These are phyloP conservation scores for Andrena hattorfiana DNA, from an alignment of 2,888 invertebrate genomes.

Conservation along the genomic window DNA sequence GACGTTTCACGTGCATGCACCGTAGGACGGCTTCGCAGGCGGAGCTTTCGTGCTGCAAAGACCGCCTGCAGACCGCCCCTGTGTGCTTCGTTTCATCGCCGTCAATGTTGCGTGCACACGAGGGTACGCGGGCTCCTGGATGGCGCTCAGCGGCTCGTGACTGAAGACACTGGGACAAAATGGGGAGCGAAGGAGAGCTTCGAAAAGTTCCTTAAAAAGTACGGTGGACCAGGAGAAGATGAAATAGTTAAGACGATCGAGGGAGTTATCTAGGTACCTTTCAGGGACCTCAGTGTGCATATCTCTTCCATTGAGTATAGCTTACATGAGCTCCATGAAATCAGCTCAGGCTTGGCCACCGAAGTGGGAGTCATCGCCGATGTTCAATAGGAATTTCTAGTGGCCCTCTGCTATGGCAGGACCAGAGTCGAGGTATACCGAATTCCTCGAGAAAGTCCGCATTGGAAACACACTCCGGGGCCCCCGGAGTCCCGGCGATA, in stretches of 20 bases:
- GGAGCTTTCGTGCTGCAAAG: constrained; percentile 80
- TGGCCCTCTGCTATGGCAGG: background rate
- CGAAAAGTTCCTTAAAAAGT: too few relatives aligned
- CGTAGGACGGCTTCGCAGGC: constrained; percentile 74
- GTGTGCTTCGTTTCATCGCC: constrained; percentile 68
- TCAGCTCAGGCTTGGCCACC: background rate
- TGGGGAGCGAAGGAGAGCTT: too few relatives aligned
- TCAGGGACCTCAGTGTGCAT: background rate
- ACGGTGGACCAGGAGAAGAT: too few relatives aligned
- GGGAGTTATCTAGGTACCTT: too few relatives aligned
- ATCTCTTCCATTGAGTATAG: too few relatives aligned
- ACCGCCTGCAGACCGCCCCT: constrained; percentile 82
- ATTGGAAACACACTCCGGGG: background rate
- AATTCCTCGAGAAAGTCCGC: background rate
- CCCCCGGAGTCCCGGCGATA: background rate
- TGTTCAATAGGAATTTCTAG: constrained; percentile 15
- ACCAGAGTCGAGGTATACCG: background rate
- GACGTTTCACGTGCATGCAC: constrained; percentile 68
- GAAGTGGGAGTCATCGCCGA: background rate
- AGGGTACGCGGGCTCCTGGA: constrained; percentile 52
- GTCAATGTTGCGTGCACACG: constrained; percentile 67
- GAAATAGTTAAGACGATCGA: too few relatives aligned
- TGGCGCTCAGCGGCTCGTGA: constrained; percentile 37
- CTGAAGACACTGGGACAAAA: too few relatives aligned
- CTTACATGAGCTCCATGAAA: background rate